phyloP scores from a whole-genome alignment of 2,113 vertebrate species.

The Sorex fumeus region DNA sequence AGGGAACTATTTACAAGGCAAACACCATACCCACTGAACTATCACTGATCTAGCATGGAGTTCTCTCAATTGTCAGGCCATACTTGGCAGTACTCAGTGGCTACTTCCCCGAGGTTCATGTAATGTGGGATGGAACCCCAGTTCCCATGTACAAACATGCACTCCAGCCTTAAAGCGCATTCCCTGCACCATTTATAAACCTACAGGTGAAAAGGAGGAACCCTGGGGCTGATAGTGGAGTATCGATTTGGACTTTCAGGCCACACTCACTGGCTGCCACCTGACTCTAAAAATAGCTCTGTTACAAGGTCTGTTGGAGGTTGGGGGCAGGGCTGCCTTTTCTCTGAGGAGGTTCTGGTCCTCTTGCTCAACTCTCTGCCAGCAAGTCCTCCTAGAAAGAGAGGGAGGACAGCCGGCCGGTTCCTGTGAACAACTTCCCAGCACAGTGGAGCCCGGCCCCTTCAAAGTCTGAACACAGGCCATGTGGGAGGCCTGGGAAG shows the following conservation, averaged over 20 bases:
- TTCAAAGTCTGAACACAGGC: neutral
- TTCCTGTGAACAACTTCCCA: neutral
- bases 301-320: neutral
- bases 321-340: neutral
- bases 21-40: no score
- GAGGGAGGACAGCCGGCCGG: neutral
- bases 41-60: no score
- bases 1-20: no score
- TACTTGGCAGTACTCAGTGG: no score
- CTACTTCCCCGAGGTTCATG: no score
- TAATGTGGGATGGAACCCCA: no score
- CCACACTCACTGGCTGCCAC: neutral
- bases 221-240: neutral
- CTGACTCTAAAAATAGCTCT: constrained; percentile 47
- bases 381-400: neutral
- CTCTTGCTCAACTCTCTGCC: neutral
- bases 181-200: no score
- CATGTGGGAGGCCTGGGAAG: neutral
- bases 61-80: no score
- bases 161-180: no score
- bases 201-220: neutral
- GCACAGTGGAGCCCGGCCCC: neutral
- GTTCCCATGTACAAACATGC: no score
- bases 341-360: neutral
- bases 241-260: constrained; percentile 36